Base-by-base conservation (phyloP, 2,797 vertebrate genomes). In the Sarcophilus harrisii region DNA sequence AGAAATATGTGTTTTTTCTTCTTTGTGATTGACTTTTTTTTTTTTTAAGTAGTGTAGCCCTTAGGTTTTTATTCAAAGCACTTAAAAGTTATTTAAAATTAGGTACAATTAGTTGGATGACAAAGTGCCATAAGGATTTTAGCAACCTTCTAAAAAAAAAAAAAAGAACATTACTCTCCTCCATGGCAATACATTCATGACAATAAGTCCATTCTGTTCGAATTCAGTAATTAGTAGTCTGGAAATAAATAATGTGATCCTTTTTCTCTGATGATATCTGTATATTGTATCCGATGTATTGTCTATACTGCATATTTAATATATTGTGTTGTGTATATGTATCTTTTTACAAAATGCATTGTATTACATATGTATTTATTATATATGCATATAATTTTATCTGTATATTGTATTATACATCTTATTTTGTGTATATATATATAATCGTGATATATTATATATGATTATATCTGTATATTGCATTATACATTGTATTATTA, bases 81-180 rank as follows among this genome's bases (percentile, higher is more conserved):
- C 92, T 95, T 94, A 57, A 92, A 94, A 95, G 96, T 96, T 95
- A 32, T 90, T 91, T 91, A 27, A 91, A 95, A 94, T 91, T 93
- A 90, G 95, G 92, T 94, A 93, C 89, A 93, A 96, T 62, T 89
- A 92, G 93, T 73, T 90, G 93, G 57, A 97, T 96, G 96, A 96
- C 95, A 92, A 95, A 90, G 91, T 62, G 87, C 95, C 91, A 93
- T 0, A 81, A 92, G 81, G 92, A 96, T 92, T 94, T 93, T 58
- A 96, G 66, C 89, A 96, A 93, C 81, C 24, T 89, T 45, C 2
- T 28, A 95, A 91, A 60, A 18, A 95, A 58, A 91, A 59, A 93
- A 55, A 62, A 30, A 62, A 62, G 30, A 21, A 1, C 73, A 45
- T 81, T 16, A 16, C 21, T 81, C 21, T 45, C 38, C 21, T 27